These are phyloP conservation scores for Microctonus aethiopoides DNA, from an alignment of 2,888 invertebrate species.

Conservation along the genomic window DNA sequence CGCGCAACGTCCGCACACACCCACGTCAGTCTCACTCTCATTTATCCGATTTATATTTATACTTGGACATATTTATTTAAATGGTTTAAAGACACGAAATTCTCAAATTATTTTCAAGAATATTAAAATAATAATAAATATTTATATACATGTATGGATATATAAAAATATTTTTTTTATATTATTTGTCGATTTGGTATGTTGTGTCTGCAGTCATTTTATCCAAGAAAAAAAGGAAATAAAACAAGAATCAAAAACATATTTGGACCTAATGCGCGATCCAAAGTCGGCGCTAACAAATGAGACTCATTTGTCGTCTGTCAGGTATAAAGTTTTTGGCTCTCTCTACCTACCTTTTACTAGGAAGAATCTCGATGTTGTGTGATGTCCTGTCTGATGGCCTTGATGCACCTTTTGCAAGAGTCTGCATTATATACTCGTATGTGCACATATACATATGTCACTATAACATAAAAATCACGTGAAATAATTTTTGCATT, in stretches of 20 bases:
- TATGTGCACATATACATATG: neutral
- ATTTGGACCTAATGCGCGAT: slow-evolving; percentile 42
- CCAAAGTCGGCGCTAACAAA: slow-evolving; percentile 55
- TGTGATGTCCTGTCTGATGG: slow-evolving; percentile 49
- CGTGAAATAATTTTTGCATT: slow-evolving; percentile 12
- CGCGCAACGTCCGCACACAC: slow-evolving; percentile 18
- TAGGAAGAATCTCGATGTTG: slow-evolving; percentile 45
- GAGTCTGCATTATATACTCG: slow-evolving; percentile 5
- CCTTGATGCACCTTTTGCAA: slow-evolving; percentile 50
- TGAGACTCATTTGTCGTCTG: slow-evolving; percentile 59
- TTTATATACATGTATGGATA: too few relatives aligned
- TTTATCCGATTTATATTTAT: neutral
- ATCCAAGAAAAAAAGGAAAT: slow-evolving; percentile 12
- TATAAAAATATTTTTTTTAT: neutral
- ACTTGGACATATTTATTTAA: neutral
- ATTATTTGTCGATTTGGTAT: slow-evolving; percentile 1
- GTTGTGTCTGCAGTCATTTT: slow-evolving; percentile 1
- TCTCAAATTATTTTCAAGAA: neutral
- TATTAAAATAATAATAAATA: neutral
- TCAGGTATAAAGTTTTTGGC: slow-evolving; percentile 55
- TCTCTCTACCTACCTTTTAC: slow-evolving; percentile 41
- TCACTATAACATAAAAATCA: neutral
- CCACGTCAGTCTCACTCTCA: slow-evolving; percentile 16
- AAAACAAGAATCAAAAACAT: neutral
- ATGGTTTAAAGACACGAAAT: neutral